Conservation (phyloP, 1,140 invertebrate species). For the Brachionus rubens region DNA sequence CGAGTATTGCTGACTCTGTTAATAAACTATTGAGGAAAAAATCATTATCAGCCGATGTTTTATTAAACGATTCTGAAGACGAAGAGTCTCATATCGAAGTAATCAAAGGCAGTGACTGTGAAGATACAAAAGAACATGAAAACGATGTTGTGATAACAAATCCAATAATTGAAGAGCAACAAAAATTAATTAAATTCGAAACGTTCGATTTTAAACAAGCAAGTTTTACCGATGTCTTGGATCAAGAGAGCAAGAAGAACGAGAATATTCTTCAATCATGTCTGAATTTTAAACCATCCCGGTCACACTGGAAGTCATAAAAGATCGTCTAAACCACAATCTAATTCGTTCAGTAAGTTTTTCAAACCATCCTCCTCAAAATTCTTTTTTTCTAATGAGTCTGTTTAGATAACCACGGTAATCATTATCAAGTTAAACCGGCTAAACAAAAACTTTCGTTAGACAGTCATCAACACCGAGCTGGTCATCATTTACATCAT, state of each 20-base stretch:
- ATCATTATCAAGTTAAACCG: conserved; percentile 9
- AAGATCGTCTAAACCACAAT: background rate
- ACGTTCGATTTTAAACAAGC: no score
- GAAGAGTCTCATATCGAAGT: background rate
- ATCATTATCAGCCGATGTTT: conserved; percentile 26
- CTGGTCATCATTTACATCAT: background rate
- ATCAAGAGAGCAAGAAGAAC: no score
- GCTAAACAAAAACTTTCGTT: conserved; percentile 1
- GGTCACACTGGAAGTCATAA: background rate
- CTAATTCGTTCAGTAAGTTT: background rate
- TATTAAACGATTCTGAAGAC: background rate
- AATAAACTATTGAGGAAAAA: conserved; percentile 23
- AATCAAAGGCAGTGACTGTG: background rate
- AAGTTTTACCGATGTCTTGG: no score
- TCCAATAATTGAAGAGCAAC: conserved; percentile 27
- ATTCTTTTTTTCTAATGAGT: no score
- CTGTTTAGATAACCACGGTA: background rate
- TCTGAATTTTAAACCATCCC: background rate
- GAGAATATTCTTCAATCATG: no score
- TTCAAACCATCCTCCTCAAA: no score
- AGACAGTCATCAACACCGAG: conserved; percentile 11
- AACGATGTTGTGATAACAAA: background rate
- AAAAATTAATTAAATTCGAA: no score
- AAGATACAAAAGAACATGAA: background rate
- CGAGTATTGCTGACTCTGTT: background rate